A percentile compares a stretch with the other conserved stretches of the same genome.
Evolutionary conservation across 2,113 vertebrate genomes (phyloP).

Genomic region (Eonycteris spelaea): DNA sequence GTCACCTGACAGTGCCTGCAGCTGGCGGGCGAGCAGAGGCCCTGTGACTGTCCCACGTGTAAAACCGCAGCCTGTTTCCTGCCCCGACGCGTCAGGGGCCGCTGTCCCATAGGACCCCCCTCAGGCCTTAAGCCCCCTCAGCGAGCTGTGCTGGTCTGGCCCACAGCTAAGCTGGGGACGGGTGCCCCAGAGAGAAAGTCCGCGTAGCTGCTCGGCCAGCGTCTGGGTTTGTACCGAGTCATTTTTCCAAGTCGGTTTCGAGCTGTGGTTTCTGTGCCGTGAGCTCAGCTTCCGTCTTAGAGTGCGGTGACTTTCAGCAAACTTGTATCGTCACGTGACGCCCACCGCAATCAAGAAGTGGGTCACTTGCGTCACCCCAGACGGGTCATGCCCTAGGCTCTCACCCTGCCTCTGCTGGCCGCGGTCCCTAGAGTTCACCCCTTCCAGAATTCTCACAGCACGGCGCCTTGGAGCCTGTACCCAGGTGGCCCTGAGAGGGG

Average conservation of each 20-base stretch:
- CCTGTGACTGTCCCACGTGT: not conserved
- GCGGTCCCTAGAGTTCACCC: rapidly evolving
- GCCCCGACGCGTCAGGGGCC: rapidly evolving
- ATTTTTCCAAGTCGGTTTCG: not conserved
- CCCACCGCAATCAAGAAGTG: rapidly evolving
- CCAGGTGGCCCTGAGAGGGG: no score
- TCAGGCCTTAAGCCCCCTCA: no score
- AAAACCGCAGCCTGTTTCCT: rapidly evolving
- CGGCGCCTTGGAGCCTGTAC: not conserved
- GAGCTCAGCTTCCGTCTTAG: not conserved
- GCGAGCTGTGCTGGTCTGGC: rapidly evolving
- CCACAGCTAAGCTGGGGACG: not conserved
- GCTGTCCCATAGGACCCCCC: rapidly evolving
- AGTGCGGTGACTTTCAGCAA: not conserved
- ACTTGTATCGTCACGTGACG: rapidly evolving
- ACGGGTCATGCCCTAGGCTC: rapidly evolving
- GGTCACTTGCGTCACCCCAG: not conserved
- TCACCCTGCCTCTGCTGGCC: rapidly evolving
- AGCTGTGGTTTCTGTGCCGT: rapidly evolving
- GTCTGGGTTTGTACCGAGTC: not conserved
- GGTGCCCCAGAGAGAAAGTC: not conserved
- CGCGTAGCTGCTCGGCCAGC: rapidly evolving
- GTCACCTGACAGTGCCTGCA: rapidly evolving
- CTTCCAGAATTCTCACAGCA: no score
- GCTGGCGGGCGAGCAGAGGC: rapidly evolving